Conservation (phyloP, 2,797 vertebrate genomes). For the Gadopsis bispinosus region DNA sequence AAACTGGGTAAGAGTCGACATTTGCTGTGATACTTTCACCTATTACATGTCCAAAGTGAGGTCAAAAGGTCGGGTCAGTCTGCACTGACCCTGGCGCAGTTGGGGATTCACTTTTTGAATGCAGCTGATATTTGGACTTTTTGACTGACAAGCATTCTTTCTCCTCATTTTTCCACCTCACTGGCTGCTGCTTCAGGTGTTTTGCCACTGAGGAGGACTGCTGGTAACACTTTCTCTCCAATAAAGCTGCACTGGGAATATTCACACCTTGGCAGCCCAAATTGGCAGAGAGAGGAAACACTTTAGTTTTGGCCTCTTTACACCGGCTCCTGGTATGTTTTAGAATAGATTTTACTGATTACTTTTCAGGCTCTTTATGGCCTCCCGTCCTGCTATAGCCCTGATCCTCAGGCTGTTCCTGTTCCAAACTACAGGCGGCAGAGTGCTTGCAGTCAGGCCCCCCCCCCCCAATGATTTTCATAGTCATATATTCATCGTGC, state of each 20-base stretch:
- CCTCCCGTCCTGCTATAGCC: too few species aligned
- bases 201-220: neutral
- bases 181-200: neutral
- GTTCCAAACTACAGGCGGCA: too few species aligned
- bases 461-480: too few species aligned
- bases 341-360: too few species aligned
- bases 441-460: too few species aligned
- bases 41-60: neutral
- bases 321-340: too few species aligned
- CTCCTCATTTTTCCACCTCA: neutral
- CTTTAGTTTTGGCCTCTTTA: too few species aligned
- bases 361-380: too few species aligned
- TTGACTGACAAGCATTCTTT: neutral
- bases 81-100: too few species aligned
- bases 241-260: neutral
- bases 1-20: neutral
- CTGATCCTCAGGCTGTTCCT: too few species aligned
- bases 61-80: constrained; percentile 21
- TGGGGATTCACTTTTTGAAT: neutral
- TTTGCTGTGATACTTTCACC: neutral
- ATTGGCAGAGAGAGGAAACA: neutral
- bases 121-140: neutral
- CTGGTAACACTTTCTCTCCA: neutral
- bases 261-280: neutral
- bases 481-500: too few species aligned